These are phyloP conservation scores for Triplophysa tibetana DNA, from an alignment of 2,113 vertebrate genomes.

Conservation along the genomic window DNA sequence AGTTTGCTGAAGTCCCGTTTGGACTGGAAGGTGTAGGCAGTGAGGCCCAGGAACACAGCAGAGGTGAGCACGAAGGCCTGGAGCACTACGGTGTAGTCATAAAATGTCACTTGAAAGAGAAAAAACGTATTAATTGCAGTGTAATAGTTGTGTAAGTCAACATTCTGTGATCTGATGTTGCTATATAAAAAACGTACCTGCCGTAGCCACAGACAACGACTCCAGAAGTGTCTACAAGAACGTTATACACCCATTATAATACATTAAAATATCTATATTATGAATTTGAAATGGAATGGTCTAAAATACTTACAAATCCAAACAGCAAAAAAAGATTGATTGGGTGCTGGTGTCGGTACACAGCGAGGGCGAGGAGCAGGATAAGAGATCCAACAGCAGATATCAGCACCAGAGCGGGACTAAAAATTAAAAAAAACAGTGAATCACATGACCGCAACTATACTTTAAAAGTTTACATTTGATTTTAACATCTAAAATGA, in stretches of 20 bases:
- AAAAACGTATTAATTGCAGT: background rate
- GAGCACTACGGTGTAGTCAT: slow-evolving; percentile 82
- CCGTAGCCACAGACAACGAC: slow-evolving; percentile 84
- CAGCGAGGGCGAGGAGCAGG: slow-evolving; percentile 79
- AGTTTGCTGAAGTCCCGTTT: slow-evolving; percentile 93
- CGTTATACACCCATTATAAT: slow-evolving; percentile 13
- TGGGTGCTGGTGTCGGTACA: slow-evolving; percentile 89
- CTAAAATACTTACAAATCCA: slow-evolving; percentile 83
- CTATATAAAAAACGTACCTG: slow-evolving; percentile 71
- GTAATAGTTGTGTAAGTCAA: background rate
- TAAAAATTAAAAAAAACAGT: slow-evolving; percentile 64
- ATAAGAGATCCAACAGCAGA: slow-evolving; percentile 82
- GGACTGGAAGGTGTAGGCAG: slow-evolving; percentile 88
- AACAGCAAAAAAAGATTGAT: slow-evolving; percentile 92
- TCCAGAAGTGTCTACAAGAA: slow-evolving; percentile 84
- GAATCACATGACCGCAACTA: background rate
- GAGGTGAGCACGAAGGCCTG: slow-evolving; percentile 89
- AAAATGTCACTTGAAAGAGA: slow-evolving; percentile 84
- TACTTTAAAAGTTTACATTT: background rate
- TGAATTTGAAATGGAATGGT: too few species aligned
- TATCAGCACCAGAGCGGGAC: slow-evolving; percentile 84
- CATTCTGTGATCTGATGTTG: background rate
- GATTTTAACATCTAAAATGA: too few species aligned
- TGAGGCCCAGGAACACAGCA: slow-evolving; percentile 87
- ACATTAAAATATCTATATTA: background rate